A percentile compares a stretch with the other conserved stretches of the same genome.
These are phyloP conservation scores for Lycia hirtaria DNA, from an alignment of 2,888 invertebrate genomes.

Conservation along the genomic window DNA sequence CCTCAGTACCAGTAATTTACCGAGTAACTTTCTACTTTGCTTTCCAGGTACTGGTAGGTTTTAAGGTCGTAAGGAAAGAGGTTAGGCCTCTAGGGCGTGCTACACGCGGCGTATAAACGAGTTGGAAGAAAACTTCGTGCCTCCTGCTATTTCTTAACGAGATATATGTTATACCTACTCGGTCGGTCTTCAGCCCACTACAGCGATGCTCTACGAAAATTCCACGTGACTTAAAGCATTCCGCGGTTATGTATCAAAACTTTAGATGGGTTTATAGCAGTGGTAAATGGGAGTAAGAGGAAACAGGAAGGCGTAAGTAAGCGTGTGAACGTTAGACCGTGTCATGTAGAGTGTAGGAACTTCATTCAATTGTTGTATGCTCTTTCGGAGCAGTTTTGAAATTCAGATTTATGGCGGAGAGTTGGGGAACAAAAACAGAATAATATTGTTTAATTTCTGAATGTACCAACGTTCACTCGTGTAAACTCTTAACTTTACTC, in stretches of 20 bases:
- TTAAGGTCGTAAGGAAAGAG: constrained; percentile 58
- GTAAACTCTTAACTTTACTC: no score
- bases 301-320: constrained; percentile 36
- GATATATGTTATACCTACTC: constrained; percentile 51
- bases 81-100: constrained; percentile 69
- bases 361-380: constrained; percentile 17
- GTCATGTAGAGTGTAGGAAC: constrained; percentile 11
- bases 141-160: constrained; percentile 60
- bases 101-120: constrained; percentile 66
- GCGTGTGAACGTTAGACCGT: constrained; percentile 34
- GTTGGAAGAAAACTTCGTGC: constrained; percentile 66
- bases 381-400: constrained; percentile 9
- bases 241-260: constrained; percentile 39
- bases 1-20: constrained; percentile 7
- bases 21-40: constrained; percentile 33
- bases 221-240: constrained; percentile 42
- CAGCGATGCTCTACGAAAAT: constrained; percentile 39
- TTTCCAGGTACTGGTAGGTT: constrained; percentile 40
- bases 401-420: constrained; percentile 11
- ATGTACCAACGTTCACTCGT: no score
- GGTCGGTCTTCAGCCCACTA: constrained; percentile 50
- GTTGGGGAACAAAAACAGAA: constrained; percentile 1
- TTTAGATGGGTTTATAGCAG: constrained; percentile 42
- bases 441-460: not conserved
- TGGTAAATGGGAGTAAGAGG: constrained; percentile 36